Evolutionary conservation across 2,888 invertebrate species (phyloP), one percentile per base, ranked within the genome.

Genomic region (Amphipyra berbera): DNA sequence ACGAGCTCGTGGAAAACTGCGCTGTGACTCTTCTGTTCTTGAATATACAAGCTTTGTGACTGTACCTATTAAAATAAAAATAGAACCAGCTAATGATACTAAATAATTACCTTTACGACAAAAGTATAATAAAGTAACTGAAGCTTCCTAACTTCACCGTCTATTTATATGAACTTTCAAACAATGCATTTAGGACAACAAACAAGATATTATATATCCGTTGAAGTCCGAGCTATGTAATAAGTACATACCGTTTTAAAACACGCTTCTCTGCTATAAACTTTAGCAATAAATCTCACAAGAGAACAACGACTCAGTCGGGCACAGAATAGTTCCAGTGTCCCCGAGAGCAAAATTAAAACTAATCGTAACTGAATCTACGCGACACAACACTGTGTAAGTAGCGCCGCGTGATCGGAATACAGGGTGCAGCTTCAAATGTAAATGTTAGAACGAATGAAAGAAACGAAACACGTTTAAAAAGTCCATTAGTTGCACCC

Each of bases 1-100:
- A 88, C 90, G 83, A 83, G 83, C 85, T 84, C 80, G 84, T 86
- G 86, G 82, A 84, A 86, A 84, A 84, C 80, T 81, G 77, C 82
- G 78, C 82, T 79, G 81, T 81, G 78, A 64, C 58, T 33, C 37
- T 10, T 1, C 79, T 84, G 81, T 86, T 86, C 82, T 84, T 87
- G 82, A 86, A 86, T 88, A 88, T 81, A 85, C 84, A 80, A 73
- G 71, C 79, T 80, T 82, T 79, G 76, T 73, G 62, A 79, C 60
- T 60, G 73, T 73, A 73, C 80, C 79, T 62, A 40, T 63, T 81
- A 81, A 79, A 78, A 76, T 67, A 42, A 81, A 79, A 78, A 76
- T 67, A 42, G 8, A 47, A 27, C 61, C 45, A 41, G 35, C 58
- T 56, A 61, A 61, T 60, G 27, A 44, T 42, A 52, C 53, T 35